Percentiles rank a stretch among this genome's conserved stretches.
Evolutionary conservation across 23 tunicate species (phyloP).

Genomic region (Ascidia mentula): DNA sequence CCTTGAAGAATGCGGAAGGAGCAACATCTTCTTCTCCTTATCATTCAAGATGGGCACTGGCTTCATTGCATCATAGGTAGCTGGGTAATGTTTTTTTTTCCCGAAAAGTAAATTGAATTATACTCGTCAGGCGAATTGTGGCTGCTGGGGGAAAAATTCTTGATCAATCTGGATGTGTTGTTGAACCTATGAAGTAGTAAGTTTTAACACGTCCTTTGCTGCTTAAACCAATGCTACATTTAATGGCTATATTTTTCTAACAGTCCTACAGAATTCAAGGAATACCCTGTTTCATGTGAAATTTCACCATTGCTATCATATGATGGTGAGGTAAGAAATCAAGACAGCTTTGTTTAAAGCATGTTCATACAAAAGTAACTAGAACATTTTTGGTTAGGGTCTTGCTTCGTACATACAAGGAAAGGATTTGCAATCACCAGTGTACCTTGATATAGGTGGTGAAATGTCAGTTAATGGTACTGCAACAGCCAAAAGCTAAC

Average conservation of each 20-base stretch:
- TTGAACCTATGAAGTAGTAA: slow-evolving; percentile 42
- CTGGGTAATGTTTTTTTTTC: not conserved
- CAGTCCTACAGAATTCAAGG: not conserved
- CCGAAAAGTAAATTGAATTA: slow-evolving; percentile 7
- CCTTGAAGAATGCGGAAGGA: slow-evolving; percentile 92
- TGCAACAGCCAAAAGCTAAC: not conserved
- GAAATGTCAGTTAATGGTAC: not conserved
- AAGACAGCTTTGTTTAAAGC: not conserved
- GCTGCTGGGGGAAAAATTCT: slow-evolving; percentile 78
- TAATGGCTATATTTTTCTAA: not conserved
- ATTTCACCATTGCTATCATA: slow-evolving; percentile 84
- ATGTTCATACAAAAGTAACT: not conserved
- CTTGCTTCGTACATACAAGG: slow-evolving; percentile 14
- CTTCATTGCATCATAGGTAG: slow-evolving; percentile 78
- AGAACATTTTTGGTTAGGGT: slow-evolving; percentile 16
- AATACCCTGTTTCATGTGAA: slow-evolving; percentile 84
- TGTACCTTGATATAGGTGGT: slow-evolving; percentile 2
- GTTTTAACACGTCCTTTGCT: not conserved
- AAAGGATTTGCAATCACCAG: slow-evolving; percentile 31
- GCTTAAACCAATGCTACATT: not conserved
- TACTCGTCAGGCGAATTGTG: slow-evolving; percentile 42
- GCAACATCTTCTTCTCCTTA: slow-evolving; percentile 68
- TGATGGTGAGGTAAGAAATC: slow-evolving; percentile 83
- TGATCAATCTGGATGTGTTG: slow-evolving; percentile 41
- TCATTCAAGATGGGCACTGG: slow-evolving; percentile 65